Evolutionary conservation across 2,888 invertebrate genomes (phyloP), one percentile per base, ranked within the genome.

Genomic region (Macrophya annulata): DNA sequence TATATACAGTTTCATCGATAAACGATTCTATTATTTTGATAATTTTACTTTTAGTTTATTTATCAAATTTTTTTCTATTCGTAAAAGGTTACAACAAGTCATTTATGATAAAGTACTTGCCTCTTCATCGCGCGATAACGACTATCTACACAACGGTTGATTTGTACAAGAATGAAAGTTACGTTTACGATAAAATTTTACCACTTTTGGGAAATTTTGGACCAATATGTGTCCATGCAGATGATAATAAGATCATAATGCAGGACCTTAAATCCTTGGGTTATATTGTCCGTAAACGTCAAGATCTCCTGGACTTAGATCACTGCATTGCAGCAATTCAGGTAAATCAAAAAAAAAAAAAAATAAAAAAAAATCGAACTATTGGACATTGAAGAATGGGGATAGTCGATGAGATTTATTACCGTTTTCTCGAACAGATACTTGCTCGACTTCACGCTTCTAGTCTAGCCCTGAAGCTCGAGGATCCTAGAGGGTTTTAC

Each of bases 391-490:
- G 10, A 10, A 25, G 0, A 17, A 55, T 31, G n/a, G 31, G 37
- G 25, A 55, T 31, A 6, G 17, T 37, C 6, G n/a, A 48, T 25
- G 37, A 51, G 17, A 15, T 55, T 25, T 71, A 48, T 85, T 68
- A 10, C 74, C 45, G 5, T 76, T 55, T 85, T 81, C 31, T 84
- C n/a, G 87, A 85, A 9, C 85, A 91, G 91, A 88, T 87, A 31
- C 85, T 91, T 43, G 91, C 91, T 6, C 84, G 86, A 21, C 84
- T 92, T 59, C 92, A 92, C 84, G 91, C 91, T 1, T 85, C 86
- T 5, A 90, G 91, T 0, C 77, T 91, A 21, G 86, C 87, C 8
- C 84, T 91, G 79, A 90, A 91, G 84, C 72, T 89, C 1, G 81
- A 79, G 5, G 82, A 88, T 21, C 86, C 86, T 1, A 9, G 86